Evolutionary conservation across 2,113 vertebrate genomes (phyloP).

Genomic region (Ophiodon elongatus): DNA sequence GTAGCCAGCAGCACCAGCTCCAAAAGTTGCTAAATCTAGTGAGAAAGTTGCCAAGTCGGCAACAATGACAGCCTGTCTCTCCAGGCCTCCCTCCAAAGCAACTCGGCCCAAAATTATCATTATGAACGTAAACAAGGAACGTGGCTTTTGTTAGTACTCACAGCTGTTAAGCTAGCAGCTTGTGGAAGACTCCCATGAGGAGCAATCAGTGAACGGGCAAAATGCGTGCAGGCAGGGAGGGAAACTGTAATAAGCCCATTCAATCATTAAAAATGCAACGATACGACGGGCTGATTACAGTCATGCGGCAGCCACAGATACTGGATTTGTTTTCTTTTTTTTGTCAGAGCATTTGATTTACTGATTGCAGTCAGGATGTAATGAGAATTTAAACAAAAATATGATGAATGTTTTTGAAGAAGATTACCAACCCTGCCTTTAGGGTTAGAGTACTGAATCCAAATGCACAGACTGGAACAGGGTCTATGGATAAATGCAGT

Average conservation of each 20-base stretch:
- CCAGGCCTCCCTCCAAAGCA: neutral
- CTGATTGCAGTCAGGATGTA: neutral
- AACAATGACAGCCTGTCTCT: neutral
- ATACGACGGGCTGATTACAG: neutral
- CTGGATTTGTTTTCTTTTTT: neutral
- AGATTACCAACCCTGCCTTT: neutral
- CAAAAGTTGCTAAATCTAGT: neutral
- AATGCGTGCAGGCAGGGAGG: too few species aligned
- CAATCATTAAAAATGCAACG: neutral
- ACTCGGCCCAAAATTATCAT: neutral
- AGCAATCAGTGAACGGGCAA: too few species aligned
- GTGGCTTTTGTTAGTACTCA: too few species aligned
- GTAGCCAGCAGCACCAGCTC: neutral
- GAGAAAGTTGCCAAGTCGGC: neutral
- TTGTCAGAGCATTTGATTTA: neutral
- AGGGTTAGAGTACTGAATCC: constrained; percentile 9
- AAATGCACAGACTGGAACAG: neutral
- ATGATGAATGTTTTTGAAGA: neutral
- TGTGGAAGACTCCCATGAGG: too few species aligned
- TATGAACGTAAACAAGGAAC: too few species aligned
- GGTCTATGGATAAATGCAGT: neutral
- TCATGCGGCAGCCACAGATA: neutral
- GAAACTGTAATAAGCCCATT: too few species aligned
- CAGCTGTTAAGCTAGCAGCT: too few species aligned
- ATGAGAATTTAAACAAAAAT: neutral